Base-by-base conservation (phyloP, 2,797 vertebrate species). In the Valencia hispanica region DNA sequence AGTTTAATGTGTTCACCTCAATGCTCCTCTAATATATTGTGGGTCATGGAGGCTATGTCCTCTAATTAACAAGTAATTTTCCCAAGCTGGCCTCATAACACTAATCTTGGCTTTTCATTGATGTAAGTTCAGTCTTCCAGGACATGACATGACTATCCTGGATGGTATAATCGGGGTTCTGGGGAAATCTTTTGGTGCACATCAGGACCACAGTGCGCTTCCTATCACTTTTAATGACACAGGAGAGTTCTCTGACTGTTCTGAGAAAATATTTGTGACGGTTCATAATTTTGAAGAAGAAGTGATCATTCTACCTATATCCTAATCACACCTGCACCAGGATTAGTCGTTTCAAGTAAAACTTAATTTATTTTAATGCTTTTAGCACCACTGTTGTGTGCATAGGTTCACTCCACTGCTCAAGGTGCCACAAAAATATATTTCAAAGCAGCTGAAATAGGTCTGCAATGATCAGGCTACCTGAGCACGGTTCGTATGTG, bases 1-100 rank as follows among this genome's bases (percentile, higher is more conserved):
- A 8, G 11, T 87, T 68, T 77, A 75, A 77, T 81, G 63, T 59
- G 50, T 32, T 83, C 77, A 86, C 84, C 85, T 86, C 90, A 77
- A 72, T 72, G 87, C 66, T 75, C 51, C 48, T 65, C 22, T 17
- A 5, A 68, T 22, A 27, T 32, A 11, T n/a, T n/a, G n/a, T n/a
- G n/a, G 57, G 43, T 74, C 65, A 74, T 73, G 0, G 15, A 77
- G 12, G 25, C 47, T 77, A 68, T 53, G 15, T 34, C 22, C 77
- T 69, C 9, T 71, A 72, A 36, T 75, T 34, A 75, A 59, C 68
- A 34, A 27, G 34, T 79, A 50, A 74, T 71, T 41, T 45, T 36
- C 74, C 27, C 20, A 59, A 45, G 22, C 39, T 70, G 68, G 57
- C 70, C 55, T 30, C 63, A 25, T 25, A 36, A 45, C 27, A 74